Evolutionary conservation across 2,888 invertebrate species (phyloP), one percentile per base, ranked within the genome.

Genomic region (Agrenia bidenticulata): DNA sequence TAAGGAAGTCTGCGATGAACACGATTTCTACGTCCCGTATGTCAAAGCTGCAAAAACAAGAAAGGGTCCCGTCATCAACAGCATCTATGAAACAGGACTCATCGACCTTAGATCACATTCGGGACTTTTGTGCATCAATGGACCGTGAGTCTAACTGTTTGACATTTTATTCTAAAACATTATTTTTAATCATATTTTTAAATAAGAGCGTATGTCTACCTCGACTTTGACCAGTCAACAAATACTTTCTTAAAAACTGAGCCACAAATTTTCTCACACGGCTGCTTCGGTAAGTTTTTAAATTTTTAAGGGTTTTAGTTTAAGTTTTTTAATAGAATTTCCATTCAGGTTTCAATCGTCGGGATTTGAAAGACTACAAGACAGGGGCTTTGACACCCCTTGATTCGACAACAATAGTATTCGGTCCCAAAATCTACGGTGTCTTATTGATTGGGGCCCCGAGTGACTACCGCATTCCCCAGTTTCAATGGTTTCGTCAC

Each of bases 101-200:
- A 26, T 11, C 9, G 13, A n/a, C n/a, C n/a, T 55, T 7, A 5
- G n/a, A 7, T 2, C 2, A n/a, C 9, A 55, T 17, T 55, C 55
- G 5, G 55, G 55, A 2, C 24, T 55, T 15, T n/a, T 55, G 5
- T 55, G 55, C 32, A 55, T 55, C 55, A 55, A 55, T 55, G 55
- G 55, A 55, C 27, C 55, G 55, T 55, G 32, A 26, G 55, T 55
- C n/a, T n/a, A n/a, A n/a, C n/a, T n/a, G n/a, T n/a, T n/a, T n/a
- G n/a, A n/a, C n/a, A n/a, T n/a, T 15, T n/a, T 23, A n/a, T n/a
- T n/a, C n/a, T n/a, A 32, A 32, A n/a, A n/a, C n/a, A n/a, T n/a
- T n/a, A n/a, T n/a, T n/a, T 32, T 32, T 32, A n/a, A n/a, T n/a
- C n/a, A n/a, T n/a, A n/a, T n/a, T n/a, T n/a, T n/a, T n/a, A n/a